Conservation (phyloP, 2,797 vertebrate genomes). For the Intellagama lesueurii region DNA sequence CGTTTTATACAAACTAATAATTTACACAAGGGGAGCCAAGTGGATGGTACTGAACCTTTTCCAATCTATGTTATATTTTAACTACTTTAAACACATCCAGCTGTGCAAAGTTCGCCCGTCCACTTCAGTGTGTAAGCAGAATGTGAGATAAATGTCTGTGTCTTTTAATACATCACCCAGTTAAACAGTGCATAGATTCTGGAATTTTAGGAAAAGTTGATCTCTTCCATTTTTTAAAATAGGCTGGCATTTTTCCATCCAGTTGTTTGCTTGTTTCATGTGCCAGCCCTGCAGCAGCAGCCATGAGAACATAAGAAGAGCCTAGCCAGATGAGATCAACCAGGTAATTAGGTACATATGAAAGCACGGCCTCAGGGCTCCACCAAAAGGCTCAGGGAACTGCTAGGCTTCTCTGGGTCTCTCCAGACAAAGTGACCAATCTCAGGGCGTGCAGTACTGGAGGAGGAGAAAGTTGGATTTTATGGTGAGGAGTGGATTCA, state of each 20-base stretch:
- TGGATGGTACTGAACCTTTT: conserved; percentile 86
- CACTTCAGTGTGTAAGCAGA: conserved; percentile 40
- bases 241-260: not conserved
- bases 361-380: not conserved
- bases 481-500: no score
- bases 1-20: conserved; percentile 86
- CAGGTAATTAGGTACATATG: not conserved
- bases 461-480: no score
- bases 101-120: conserved; percentile 83
- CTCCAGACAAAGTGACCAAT: no score
- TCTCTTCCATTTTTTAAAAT: not conserved
- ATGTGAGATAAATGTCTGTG: conserved; percentile 17
- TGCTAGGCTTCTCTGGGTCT: no score
- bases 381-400: no score
- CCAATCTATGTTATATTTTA: conserved; percentile 88
- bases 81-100: conserved; percentile 88
- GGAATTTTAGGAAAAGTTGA: not conserved
- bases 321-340: not conserved
- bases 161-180: conserved; percentile 6
- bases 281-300: not conserved
- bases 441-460: no score
- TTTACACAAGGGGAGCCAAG: conserved; percentile 86
- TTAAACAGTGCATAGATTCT: not conserved
- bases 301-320: not conserved
- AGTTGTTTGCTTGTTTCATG: no score